phyloP scores from a whole-genome alignment of 92 coral and sea anemone genomes.

The Heliopora coerulea region DNA sequence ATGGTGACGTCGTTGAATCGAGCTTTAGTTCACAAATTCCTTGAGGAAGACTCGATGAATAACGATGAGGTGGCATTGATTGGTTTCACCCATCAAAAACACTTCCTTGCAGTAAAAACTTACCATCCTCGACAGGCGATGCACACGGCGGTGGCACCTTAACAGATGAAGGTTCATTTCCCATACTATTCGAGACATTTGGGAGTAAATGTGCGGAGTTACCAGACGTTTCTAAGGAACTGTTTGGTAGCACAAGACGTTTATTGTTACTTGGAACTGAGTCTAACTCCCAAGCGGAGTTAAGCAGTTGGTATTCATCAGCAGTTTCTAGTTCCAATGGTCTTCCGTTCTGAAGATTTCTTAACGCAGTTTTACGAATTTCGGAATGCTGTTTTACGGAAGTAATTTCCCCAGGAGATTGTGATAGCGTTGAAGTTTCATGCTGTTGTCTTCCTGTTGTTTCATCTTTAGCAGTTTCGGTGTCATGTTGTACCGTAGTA shows the following conservation, averaged over 20 bases:
- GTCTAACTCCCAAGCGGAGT: neutral
- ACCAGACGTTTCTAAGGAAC: neutral
- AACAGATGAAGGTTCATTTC: neutral
- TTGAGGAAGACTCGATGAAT: neutral
- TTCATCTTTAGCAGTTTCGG: too few species aligned
- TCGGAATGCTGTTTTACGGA: neutral
- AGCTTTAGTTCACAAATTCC: neutral
- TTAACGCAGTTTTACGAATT: too few species aligned
- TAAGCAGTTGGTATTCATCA: neutral
- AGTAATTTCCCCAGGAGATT: neutral
- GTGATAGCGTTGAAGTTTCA: neutral
- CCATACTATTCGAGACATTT: neutral
- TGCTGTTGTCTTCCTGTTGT: too few species aligned
- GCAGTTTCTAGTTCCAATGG: neutral
- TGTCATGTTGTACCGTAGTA: too few species aligned
- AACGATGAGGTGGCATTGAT: slow-evolving; percentile 18
- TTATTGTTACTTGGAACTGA: neutral
- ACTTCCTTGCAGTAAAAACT: slow-evolving; percentile 2
- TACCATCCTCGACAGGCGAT: neutral
- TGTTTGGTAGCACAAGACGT: neutral
- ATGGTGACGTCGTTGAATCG: neutral
- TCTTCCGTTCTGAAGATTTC: too few species aligned
- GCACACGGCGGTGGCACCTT: slow-evolving; percentile 2
- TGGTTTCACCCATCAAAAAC: slow-evolving; percentile 30
- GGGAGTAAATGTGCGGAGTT: neutral